Evolutionary conservation across 2,797 vertebrate genomes (phyloP), one percentile per base, ranked within the genome.

Genomic region (Epinephelus malabaricus): DNA sequence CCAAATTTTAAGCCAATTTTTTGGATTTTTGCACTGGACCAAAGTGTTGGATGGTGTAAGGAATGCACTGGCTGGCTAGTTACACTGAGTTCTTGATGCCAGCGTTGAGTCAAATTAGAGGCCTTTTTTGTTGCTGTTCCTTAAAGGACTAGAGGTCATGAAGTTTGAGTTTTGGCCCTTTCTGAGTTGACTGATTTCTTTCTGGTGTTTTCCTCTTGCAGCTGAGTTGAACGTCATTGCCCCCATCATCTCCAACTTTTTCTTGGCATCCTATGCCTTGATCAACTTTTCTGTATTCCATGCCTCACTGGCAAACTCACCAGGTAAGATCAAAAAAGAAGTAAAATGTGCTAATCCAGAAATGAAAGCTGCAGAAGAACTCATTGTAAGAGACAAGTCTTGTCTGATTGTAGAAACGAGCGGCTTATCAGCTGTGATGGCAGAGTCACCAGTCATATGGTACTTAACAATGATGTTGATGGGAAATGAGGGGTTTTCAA

Each of bases 201-300:
- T 15, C 5, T 46, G 8, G 1, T 77, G 1, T 74, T 76, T 87
- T 81, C 6, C 54, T 51, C 30, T 76, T 88, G 12, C 90, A 99
- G 98, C 97, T 10, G 66, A 99, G 92, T 83, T 99, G 91, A 99
- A 99, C 70, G 62, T 95, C 43, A 99, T 99, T 58, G 98, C 98
- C 78, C 98, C 98, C 67, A 99, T 99, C 94, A 99, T 99, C 93
- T 99, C 98, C 69, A 99, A 99, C 91, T 99, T 99, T 88, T 99
- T 99, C 94, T 92, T 99, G 96, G 97, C 98, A 1, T 99, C 98
- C 0, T 99, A 99, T 40, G 98, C 98, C 66, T 93, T 99, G 94
- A 99, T 99, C 92, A 99, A 99, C 94, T 99, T 99, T 92, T 99
- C 98, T 0, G 98, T 99, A 85, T 99, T 99, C 93, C 98, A 99